phyloP scores from a whole-genome alignment of 2,113 vertebrate species.

The Pseudopodoces humilis region DNA sequence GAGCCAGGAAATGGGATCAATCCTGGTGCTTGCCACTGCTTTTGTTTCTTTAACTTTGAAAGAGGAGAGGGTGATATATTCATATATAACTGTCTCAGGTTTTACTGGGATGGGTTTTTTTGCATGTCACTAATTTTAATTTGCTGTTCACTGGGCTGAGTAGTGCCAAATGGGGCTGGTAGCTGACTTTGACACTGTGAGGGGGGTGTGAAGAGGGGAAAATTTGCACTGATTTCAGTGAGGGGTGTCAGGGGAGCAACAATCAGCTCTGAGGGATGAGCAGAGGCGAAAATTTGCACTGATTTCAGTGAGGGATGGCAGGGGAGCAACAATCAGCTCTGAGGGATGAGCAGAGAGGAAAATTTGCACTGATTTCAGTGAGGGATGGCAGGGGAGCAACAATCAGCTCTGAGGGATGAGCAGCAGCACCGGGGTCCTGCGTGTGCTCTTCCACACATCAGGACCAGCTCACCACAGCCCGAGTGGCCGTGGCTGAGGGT shows the following conservation, averaged over 20 bases:
- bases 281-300: neutral
- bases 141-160: neutral
- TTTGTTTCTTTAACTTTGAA: neutral
- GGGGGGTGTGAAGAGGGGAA: neutral
- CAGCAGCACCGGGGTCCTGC: neutral
- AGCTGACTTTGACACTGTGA: neutral
- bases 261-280: no score
- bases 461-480: fast-evolving
- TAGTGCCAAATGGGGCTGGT: fast-evolving
- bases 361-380: fast-evolving
- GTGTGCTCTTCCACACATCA: fast-evolving
- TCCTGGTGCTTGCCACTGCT: neutral
- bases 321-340: neutral
- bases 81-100: neutral
- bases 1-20: neutral
- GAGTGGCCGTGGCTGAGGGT: fast-evolving
- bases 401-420: neutral
- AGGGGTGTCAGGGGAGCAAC: no score
- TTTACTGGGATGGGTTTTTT: neutral
- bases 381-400: no score
- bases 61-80: neutral
- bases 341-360: neutral
- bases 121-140: neutral
- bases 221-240: neutral
- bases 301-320: neutral